These are phyloP conservation scores for Bombyx huttoni DNA, from an alignment of 2,888 invertebrate species.

Conservation along the genomic window DNA sequence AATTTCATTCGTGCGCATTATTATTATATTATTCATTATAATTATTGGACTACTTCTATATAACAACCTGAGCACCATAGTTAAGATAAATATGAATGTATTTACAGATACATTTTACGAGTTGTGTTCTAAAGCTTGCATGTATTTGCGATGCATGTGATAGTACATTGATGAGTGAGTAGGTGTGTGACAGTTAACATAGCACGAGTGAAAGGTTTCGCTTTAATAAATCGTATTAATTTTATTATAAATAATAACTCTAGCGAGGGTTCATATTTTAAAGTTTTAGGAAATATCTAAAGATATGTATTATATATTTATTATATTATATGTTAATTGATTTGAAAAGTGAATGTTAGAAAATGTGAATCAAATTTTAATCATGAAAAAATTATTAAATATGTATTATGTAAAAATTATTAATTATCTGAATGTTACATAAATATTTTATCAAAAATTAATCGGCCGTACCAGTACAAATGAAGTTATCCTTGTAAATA, in stretches of 20 bases:
- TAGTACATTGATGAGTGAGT: conserved; percentile 16
- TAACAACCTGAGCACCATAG: conserved; percentile 9
- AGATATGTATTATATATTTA: conserved; percentile 27
- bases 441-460: conserved; percentile 35
- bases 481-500: conserved; percentile 56
- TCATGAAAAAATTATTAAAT: conserved; percentile 6
- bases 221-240: not conserved
- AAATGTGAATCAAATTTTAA: conserved; percentile 21
- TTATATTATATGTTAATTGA: conserved; percentile 15
- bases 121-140: conserved; percentile 24
- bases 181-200: conserved; percentile 8
- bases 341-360: not conserved
- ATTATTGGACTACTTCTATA: conserved; percentile 1
- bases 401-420: not conserved
- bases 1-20: conserved; percentile 13
- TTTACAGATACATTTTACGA: conserved; percentile 18
- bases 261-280: conserved; percentile 48
- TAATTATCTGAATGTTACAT: conserved; percentile 48
- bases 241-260: conserved; percentile 16
- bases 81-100: conserved; percentile 11
- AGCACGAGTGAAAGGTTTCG: conserved; percentile 7
- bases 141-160: conserved; percentile 15
- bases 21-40: not conserved
- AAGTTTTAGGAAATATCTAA: conserved; percentile 12
- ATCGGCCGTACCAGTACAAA: conserved; percentile 68